phyloP scores from a whole-genome alignment of 2,797 vertebrate genomes.

The Hephaestus fuliginosus region DNA sequence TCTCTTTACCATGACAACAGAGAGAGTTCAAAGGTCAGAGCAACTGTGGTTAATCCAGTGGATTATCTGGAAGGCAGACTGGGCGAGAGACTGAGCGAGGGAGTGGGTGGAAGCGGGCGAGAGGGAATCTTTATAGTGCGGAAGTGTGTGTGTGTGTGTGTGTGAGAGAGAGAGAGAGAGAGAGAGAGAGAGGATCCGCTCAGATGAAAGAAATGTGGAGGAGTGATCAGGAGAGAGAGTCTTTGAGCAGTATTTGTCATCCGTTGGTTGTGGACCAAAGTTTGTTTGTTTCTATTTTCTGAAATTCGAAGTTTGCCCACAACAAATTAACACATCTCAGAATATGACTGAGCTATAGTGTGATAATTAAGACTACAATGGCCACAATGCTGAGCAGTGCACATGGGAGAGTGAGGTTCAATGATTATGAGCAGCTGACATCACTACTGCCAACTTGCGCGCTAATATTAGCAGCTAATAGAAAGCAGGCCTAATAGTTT shows the following conservation, averaged over 20 bases:
- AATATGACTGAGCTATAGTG: constrained; percentile 4
- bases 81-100: constrained; percentile 35
- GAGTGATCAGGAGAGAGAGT: constrained; percentile 45
- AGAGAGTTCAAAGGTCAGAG: constrained; percentile 68
- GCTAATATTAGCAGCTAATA: constrained; percentile 17
- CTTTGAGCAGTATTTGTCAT: constrained; percentile 34
- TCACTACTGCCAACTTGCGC: not conserved
- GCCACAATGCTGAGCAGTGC: constrained; percentile 7
- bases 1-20: constrained; percentile 73
- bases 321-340: constrained; percentile 15
- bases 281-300: constrained; percentile 42
- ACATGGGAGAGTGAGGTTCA: not conserved
- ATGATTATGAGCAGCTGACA: constrained; percentile 19
- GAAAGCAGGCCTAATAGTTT: not conserved
- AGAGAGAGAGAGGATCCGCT: constrained; percentile 39
- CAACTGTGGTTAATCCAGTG: constrained; percentile 68
- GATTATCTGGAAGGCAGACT: constrained; percentile 68
- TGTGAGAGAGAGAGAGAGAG: constrained; percentile 38
- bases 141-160: not conserved
- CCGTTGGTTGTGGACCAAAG: constrained; percentile 21
- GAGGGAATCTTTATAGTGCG: constrained; percentile 47
- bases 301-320: constrained; percentile 36
- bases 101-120: constrained; percentile 56
- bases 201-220: constrained; percentile 53
- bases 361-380: constrained; percentile 28